phyloP scores from a whole-genome alignment of 2,888 invertebrate species.

The Amphipoea lucens region DNA sequence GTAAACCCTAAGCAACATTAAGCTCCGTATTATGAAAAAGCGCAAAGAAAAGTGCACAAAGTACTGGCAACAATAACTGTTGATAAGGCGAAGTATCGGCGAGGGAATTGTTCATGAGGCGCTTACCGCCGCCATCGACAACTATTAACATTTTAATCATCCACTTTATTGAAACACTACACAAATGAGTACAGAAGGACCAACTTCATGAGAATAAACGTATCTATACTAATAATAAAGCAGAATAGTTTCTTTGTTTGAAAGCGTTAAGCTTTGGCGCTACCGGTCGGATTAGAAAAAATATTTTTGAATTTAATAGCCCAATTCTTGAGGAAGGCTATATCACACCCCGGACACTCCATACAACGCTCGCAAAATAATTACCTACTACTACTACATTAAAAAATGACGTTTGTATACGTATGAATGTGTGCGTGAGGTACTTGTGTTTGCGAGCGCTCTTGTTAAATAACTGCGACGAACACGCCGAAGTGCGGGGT shows the following conservation, averaged over 20 bases:
- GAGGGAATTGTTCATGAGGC: constrained; percentile 66
- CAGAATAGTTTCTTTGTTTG: neutral
- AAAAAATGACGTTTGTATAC: too few species aligned
- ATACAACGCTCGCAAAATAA: too few species aligned
- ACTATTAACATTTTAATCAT: constrained; percentile 76
- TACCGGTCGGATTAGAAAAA: neutral
- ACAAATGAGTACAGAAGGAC: constrained; percentile 29
- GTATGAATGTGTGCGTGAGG: too few species aligned
- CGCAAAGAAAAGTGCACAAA: constrained; percentile 26
- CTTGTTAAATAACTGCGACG: too few species aligned
- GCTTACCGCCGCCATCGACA: constrained; percentile 56
- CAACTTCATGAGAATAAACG: neutral
- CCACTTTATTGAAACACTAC: constrained; percentile 52
- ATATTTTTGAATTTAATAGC: neutral
- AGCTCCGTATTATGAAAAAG: neutral
- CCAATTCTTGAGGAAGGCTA: neutral
- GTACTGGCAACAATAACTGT: constrained; percentile 54
- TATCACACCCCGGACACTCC: too few species aligned
- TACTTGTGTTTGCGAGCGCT: too few species aligned
- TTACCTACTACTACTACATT: too few species aligned
- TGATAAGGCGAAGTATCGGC: constrained; percentile 48
- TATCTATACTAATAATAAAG: neutral
- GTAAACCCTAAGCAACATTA: neutral
- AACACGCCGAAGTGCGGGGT: too few species aligned
- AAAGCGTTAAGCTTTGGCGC: neutral